phyloP scores from a whole-genome alignment of 2,888 invertebrate species.

The Nemapogon koenigi region DNA sequence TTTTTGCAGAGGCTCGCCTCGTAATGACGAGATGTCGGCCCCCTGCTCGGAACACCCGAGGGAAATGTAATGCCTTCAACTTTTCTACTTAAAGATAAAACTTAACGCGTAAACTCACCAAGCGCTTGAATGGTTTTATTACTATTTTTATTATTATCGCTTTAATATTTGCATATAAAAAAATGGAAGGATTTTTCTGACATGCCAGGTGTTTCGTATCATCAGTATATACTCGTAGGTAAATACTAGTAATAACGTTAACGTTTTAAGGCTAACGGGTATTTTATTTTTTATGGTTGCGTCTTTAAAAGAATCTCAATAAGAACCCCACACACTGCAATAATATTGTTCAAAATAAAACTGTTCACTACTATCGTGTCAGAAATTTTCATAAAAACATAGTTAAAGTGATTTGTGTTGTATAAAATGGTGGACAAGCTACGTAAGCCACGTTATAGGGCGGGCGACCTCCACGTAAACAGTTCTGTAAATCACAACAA shows the following conservation, averaged over 20 bases:
- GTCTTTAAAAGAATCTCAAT: background rate
- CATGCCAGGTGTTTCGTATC: too few species aligned
- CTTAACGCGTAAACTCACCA: conserved; percentile 43
- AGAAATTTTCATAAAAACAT: conserved; percentile 36
- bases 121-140: conserved; percentile 34
- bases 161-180: too few species aligned
- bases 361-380: conserved; percentile 1
- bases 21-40: background rate
- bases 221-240: too few species aligned
- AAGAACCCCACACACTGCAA: background rate
- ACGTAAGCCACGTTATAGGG: too few species aligned
- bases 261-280: too few species aligned
- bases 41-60: conserved; percentile 1
- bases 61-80: conserved; percentile 43
- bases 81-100: conserved; percentile 51
- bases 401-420: conserved; percentile 42
- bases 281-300: too few species aligned
- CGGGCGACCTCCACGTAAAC: conserved; percentile 40
- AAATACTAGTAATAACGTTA: too few species aligned
- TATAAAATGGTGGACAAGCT: conserved; percentile 44
- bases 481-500: conserved; percentile 56
- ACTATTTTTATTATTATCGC: conserved; percentile 34
- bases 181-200: too few species aligned
- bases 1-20: too few species aligned
- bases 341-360: too few species aligned